Conservation (phyloP, 2,888 invertebrate species). For the Apotomis betuletana region DNA sequence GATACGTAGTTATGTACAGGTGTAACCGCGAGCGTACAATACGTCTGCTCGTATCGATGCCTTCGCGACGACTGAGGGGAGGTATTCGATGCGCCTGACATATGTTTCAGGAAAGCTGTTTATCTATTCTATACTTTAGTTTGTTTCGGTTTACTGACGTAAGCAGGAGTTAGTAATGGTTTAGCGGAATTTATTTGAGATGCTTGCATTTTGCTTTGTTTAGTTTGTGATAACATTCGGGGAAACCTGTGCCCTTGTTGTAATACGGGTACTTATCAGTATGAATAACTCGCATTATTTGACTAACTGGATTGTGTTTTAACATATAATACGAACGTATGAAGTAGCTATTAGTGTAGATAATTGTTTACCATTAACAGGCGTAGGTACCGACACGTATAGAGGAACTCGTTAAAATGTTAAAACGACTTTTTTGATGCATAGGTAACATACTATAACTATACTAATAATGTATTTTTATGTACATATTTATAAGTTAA, state of each 20-base stretch:
- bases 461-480: too few relatives aligned
- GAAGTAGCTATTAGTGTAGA: neutral
- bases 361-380: neutral
- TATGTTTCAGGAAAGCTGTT: slow-evolving; percentile 42
- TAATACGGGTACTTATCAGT: neutral
- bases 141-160: slow-evolving; percentile 24
- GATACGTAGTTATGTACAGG: neutral
- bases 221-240: neutral
- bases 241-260: neutral
- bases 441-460: too few relatives aligned
- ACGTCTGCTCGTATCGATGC: slow-evolving; percentile 5
- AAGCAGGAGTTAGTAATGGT: slow-evolving; percentile 15
- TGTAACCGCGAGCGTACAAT: neutral
- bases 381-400: neutral
- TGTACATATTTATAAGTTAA: too few relatives aligned
- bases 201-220: neutral
- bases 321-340: neutral
- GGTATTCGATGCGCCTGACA: slow-evolving; percentile 15
- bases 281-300: neutral
- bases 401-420: neutral
- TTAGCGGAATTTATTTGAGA: neutral
- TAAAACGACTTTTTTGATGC: too few relatives aligned
- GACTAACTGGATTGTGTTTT: neutral
- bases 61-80: slow-evolving; percentile 27
- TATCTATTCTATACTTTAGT: slow-evolving; percentile 32